Evolutionary conservation across 2,113 vertebrate genomes (phyloP).

Genomic region (Apeltes quadracus): DNA sequence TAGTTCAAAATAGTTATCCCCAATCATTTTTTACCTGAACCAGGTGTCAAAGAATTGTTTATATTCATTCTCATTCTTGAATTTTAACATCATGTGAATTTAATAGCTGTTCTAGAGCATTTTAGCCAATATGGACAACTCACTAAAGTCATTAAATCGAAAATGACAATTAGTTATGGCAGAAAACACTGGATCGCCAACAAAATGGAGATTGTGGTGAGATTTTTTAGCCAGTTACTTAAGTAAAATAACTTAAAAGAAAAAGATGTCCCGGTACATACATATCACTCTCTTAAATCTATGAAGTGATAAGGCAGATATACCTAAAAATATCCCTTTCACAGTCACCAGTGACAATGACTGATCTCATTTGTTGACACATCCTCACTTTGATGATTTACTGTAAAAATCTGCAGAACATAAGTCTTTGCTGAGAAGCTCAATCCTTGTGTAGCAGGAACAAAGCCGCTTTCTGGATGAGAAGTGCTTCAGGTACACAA

Average conservation of each 20-base stretch:
- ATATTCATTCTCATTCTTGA: background rate
- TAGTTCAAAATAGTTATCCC: background rate
- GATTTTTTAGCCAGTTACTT: too few relatives aligned
- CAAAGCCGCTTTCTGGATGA: conserved; percentile 47
- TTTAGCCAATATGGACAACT: too few relatives aligned
- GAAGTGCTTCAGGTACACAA: conserved; percentile 45
- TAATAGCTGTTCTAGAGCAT: background rate
- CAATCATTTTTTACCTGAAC: background rate
- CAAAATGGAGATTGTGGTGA: too few relatives aligned
- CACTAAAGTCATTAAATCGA: too few relatives aligned
- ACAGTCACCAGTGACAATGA: background rate
- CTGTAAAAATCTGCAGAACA: conserved; percentile 30
- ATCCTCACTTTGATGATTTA: conserved; percentile 45
- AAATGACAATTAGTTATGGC: too few relatives aligned
- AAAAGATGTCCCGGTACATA: too few relatives aligned
- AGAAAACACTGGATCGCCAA: too few relatives aligned
- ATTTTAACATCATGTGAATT: background rate
- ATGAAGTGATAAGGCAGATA: too few relatives aligned
- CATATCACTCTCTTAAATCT: too few relatives aligned
- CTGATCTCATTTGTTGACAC: conserved; percentile 34
- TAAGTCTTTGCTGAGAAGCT: conserved; percentile 22
- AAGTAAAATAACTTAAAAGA: too few relatives aligned
- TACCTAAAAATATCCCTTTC: too few relatives aligned
- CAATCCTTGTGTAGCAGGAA: conserved; percentile 35
- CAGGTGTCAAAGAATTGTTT: background rate